phyloP scores from a whole-genome alignment of 2,888 invertebrate species.

The Limenitis camilla region DNA sequence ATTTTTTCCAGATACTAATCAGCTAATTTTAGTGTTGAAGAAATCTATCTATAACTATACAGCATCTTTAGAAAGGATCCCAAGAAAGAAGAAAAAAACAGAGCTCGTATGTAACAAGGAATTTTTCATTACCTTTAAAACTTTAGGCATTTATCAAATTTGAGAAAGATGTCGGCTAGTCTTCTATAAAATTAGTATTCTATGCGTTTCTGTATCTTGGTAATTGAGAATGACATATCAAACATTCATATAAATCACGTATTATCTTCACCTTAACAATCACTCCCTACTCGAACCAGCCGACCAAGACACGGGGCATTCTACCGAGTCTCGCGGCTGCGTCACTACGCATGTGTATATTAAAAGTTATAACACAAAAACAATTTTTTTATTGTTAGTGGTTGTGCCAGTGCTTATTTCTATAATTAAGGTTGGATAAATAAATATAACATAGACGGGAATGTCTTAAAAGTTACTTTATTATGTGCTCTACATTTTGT shows the following conservation, averaged over 20 bases:
- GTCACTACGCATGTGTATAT: slow-evolving; percentile 33
- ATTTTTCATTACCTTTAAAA: too few species aligned
- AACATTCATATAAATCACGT: background rate
- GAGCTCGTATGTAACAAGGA: too few species aligned
- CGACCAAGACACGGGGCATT: slow-evolving; percentile 35
- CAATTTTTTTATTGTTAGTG: slow-evolving; percentile 16
- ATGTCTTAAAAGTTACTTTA: background rate
- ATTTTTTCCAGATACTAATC: too few species aligned
- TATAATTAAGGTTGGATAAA: background rate
- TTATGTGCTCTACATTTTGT: slow-evolving; percentile 1
- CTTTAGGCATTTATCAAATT: too few species aligned
- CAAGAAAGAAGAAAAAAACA: too few species aligned
- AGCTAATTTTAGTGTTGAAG: too few species aligned
- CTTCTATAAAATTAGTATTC: too few species aligned
- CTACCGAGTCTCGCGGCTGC: slow-evolving; percentile 41
- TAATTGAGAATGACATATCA: background rate
- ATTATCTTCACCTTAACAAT: slow-evolving; percentile 9
- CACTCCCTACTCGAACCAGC: slow-evolving; percentile 16
- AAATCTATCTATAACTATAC: too few species aligned
- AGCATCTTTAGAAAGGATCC: too few species aligned
- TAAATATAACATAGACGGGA: background rate
- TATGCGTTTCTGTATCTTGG: too few species aligned
- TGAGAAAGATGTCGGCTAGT: too few species aligned
- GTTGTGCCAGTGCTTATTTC: slow-evolving; percentile 8
- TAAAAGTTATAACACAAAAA: background rate